Evolutionary conservation across 1,140 invertebrate genomes (phyloP).

Genomic region (Sminthurinus signatus): DNA sequence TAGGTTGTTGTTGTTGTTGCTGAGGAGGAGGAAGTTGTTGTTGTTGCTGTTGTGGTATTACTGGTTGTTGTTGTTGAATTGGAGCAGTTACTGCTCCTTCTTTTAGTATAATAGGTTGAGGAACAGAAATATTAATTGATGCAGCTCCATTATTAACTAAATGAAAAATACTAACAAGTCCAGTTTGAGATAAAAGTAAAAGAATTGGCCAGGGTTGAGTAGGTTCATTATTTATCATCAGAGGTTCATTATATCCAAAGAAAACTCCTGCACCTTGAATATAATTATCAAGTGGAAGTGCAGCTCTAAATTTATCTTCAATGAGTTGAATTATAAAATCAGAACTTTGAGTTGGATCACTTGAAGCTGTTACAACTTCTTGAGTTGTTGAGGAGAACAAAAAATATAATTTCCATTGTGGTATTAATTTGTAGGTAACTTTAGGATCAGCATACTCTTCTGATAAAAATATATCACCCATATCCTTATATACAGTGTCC

Average conservation of each 20-base stretch:
- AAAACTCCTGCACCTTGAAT: background rate
- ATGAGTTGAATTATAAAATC: background rate
- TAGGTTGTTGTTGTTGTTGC: too few relatives aligned
- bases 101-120: background rate
- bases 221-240: background rate
- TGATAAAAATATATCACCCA: conserved; percentile 6
- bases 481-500: conserved; percentile 4
- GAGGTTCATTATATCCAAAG: background rate
- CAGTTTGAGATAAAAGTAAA: conserved; percentile 1
- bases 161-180: background rate
- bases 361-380: background rate
- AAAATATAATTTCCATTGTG: conserved; percentile 5
- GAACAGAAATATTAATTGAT: background rate
- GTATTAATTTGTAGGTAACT: background rate
- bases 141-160: background rate
- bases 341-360: background rate
- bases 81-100: background rate
- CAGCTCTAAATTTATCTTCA: background rate
- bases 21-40: too few relatives aligned
- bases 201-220: background rate
- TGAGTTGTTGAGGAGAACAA: background rate
- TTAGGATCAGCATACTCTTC: background rate
- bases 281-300: conserved; percentile 1
- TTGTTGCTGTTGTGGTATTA: too few relatives aligned
- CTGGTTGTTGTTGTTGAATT: background rate